A percentile compares a stretch with the other conserved stretches of the same genome.
Conservation (phyloP, 2,888 invertebrate genomes). For the Drosophila longiperda region DNA sequence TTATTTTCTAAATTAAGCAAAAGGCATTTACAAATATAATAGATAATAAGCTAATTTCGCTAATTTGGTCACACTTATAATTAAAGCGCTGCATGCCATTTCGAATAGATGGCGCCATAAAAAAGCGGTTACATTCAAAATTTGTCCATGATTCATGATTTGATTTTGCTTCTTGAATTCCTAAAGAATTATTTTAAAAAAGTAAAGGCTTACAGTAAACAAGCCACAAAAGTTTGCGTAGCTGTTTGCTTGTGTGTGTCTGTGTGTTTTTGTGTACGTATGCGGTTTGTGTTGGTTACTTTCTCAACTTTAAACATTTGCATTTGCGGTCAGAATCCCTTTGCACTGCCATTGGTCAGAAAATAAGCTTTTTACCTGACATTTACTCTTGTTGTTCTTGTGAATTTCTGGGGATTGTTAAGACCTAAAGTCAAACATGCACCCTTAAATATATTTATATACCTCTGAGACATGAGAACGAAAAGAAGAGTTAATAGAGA, state of each 20-base stretch:
- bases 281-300: slow-evolving; percentile 37
- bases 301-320: slow-evolving; percentile 53
- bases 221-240: neutral
- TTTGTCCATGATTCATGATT: neutral
- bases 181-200: neutral
- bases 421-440: slow-evolving; percentile 5
- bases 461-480: neutral
- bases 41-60: neutral
- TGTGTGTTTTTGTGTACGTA: neutral
- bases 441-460: neutral
- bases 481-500: neutral
- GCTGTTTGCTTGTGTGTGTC: neutral
- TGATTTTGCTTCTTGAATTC: neutral
- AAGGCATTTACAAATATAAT: neutral
- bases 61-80: slow-evolving; percentile 38
- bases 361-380: slow-evolving; percentile 49
- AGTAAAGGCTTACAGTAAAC: slow-evolving; percentile 21
- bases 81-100: too few relatives aligned
- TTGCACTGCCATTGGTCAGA: slow-evolving; percentile 33
- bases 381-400: slow-evolving; percentile 8
- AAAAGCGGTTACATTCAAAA: slow-evolving; percentile 34
- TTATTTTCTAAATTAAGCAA: slow-evolving; percentile 11
- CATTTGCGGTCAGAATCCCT: slow-evolving; percentile 57
- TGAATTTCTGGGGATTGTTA: slow-evolving; percentile 9
- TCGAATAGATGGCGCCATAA: slow-evolving; percentile 46